A percentile compares a stretch with the other conserved stretches of the same genome.
Evolutionary conservation across 2,113 vertebrate genomes (phyloP).

Genomic region (Coturnix japonica): DNA sequence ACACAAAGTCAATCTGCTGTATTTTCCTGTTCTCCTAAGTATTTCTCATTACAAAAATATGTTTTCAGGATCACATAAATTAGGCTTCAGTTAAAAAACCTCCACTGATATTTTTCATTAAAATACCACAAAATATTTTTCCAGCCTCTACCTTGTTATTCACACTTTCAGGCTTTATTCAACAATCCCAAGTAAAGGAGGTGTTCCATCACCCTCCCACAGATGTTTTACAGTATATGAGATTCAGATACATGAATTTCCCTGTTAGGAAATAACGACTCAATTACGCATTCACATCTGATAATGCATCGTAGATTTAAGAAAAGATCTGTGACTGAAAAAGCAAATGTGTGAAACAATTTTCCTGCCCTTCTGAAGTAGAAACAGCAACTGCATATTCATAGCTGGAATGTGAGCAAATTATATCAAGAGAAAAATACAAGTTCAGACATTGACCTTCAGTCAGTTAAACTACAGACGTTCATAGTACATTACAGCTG

Average conservation of each 20-base stretch:
- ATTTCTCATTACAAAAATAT: not conserved
- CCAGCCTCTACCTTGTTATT: conserved; percentile 17
- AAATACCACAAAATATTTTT: not conserved
- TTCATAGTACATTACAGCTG: fast-evolving
- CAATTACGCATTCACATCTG: not conserved
- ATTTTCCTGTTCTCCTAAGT: not conserved
- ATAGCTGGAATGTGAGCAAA: not conserved
- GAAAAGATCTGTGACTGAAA: conserved; percentile 5
- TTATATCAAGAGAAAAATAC: not conserved
- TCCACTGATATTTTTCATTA: conserved; percentile 2
- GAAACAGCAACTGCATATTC: not conserved
- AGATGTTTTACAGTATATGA: not conserved
- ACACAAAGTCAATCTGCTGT: not conserved
- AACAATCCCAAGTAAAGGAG: not conserved
- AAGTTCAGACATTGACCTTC: not conserved
- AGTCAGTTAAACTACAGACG: not conserved
- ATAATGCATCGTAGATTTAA: not conserved
- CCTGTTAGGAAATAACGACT: not conserved
- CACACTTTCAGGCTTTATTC: not conserved
- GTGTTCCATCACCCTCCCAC: not conserved
- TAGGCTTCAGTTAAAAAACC: not conserved
- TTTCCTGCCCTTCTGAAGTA: not conserved
- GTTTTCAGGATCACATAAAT: conserved; percentile 11
- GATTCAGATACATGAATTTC: not conserved
- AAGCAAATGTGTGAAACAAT: not conserved